Base-by-base conservation (phyloP, 2,888 invertebrate genomes). In the Notodonta ziczac region DNA sequence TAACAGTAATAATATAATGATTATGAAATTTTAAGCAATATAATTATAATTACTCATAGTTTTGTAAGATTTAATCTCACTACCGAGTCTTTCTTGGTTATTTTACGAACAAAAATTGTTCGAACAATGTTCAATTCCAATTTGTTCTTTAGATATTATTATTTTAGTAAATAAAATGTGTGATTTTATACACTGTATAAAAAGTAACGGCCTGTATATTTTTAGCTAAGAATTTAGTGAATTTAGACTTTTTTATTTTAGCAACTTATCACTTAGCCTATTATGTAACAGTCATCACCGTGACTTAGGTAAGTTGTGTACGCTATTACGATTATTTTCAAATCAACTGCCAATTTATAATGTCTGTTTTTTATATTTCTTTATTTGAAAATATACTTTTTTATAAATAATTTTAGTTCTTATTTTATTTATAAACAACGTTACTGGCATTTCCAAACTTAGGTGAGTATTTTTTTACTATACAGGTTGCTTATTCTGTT, bases 351-450 rank as follows among this genome's bases (percentile, higher is more conserved):
- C 90, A 87, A 87, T 85, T 73, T 85, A 84, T 74, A 70, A 62
- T 83, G 84, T 81, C 84, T 80, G 81, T 81, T 85, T 84, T 88
- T 83, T 80, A 82, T 85, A 86, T 86, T 85, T 83, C 83, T 84
- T 89, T 90, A 86, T 86, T 86, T 88, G 81, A 87, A 88, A 89
- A 89, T 89, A 89, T 88, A 90, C 83, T 85, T 88, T 86, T 87
- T 83, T 85, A 84, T 84, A 83, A 85, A 85, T 78, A 74, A 60
- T 59, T 14, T n/a, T 2, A 46, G 57, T 9, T 50, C 62, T 72
- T 74, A 46, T 10, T 46, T 46, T 1, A 46, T 46, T 4, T 2
- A 12, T 42, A 42, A 42, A 10, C 42, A 42, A 42, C 42, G 10
- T 35, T n/a, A 35, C 35, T 35, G 35, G 4, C 35, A 35, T 35